These are phyloP conservation scores for Nanger granti DNA, from an alignment of 2,113 vertebrate genomes.

Conservation along the genomic window DNA sequence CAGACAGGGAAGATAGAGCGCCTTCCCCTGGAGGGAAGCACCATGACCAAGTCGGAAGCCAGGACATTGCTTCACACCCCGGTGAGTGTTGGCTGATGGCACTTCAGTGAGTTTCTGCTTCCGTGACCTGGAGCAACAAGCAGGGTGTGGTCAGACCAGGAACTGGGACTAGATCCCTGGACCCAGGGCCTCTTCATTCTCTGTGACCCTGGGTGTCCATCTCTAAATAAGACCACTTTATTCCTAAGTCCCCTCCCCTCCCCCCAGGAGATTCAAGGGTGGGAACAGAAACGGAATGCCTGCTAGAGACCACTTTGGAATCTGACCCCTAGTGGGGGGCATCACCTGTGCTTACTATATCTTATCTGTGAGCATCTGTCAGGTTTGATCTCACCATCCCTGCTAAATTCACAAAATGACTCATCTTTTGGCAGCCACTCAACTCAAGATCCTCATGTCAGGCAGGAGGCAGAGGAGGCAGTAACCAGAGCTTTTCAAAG, in stretches of 20 bases:
- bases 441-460: background rate
- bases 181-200: background rate
- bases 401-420: background rate
- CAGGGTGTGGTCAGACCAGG: background rate
- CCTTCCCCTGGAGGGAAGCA: slow-evolving; percentile 84
- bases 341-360: rapidly evolving
- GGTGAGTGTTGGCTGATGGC: slow-evolving; percentile 76
- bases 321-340: background rate
- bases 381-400: background rate
- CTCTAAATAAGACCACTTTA: background rate
- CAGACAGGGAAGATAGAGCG: slow-evolving; percentile 92
- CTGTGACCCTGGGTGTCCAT: too few species aligned
- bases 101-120: background rate
- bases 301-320: too few species aligned
- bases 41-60: slow-evolving; percentile 84
- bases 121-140: background rate
- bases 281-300: background rate
- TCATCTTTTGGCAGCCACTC: background rate
- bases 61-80: slow-evolving; percentile 87
- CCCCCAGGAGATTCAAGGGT: rapidly evolving
- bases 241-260: background rate
- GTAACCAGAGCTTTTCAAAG: background rate
- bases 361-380: background rate
- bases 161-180: background rate
- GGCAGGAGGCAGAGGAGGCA: background rate